Evolutionary conservation across 2,888 invertebrate genomes (phyloP).

Genomic region (Ctenicera cuprea): DNA sequence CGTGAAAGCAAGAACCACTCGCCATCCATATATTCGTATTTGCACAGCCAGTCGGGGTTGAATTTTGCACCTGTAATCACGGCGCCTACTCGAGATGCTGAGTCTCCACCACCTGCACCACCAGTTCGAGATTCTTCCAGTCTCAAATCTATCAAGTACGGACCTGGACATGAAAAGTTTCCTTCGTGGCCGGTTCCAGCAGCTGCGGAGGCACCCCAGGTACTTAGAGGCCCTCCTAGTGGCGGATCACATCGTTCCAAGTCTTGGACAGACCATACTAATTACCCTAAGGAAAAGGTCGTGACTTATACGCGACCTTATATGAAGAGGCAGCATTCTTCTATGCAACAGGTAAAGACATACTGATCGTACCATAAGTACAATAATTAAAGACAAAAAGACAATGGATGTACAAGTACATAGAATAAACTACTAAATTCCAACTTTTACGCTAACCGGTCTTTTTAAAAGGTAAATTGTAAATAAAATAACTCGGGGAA

Average conservation of each 20-base stretch:
- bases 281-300: constrained; percentile 81
- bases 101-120: constrained; percentile 76
- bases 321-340: constrained; percentile 77
- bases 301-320: constrained; percentile 78
- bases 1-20: constrained; percentile 62
- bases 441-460: too few species aligned
- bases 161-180: constrained; percentile 84
- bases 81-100: constrained; percentile 71
- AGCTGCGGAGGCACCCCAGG: constrained; percentile 74
- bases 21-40: constrained; percentile 64
- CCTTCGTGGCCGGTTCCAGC: constrained; percentile 84
- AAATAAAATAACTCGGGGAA: too few species aligned
- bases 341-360: constrained; percentile 75
- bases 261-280: constrained; percentile 83
- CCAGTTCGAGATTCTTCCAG: constrained; percentile 82
- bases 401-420: too few species aligned
- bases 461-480: too few species aligned
- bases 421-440: too few species aligned
- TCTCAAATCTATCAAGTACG: constrained; percentile 80
- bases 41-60: constrained; percentile 66
- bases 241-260: constrained; percentile 80
- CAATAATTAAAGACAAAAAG: too few species aligned
- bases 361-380: constrained; percentile 26
- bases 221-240: constrained; percentile 70
- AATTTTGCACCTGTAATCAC: constrained; percentile 51